Conservation (phyloP, 2,888 invertebrate species). For the Acrobasis consociella region DNA sequence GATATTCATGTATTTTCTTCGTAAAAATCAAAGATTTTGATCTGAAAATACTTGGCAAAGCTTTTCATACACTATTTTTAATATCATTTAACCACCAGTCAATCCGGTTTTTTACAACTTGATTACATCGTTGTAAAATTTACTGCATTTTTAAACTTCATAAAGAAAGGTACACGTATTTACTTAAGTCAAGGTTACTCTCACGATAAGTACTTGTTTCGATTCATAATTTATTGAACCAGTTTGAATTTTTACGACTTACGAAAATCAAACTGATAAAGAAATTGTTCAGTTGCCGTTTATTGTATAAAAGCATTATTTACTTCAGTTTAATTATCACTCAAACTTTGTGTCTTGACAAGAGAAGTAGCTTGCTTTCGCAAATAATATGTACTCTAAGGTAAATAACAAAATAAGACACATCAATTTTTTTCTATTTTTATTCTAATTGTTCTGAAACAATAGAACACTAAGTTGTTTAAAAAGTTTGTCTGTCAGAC, state of each 20-base stretch:
- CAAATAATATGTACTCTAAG: not conserved
- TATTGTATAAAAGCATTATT: not conserved
- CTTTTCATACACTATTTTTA: too few species aligned
- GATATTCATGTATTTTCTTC: too few species aligned
- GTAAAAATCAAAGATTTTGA: too few species aligned
- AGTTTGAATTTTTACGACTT: not conserved
- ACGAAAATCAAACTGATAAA: not conserved
- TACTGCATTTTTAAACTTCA: not conserved
- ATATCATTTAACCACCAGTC: not conserved
- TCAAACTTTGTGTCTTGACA: not conserved
- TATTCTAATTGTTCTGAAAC: not conserved
- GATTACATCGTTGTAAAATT: not conserved
- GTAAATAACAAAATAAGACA: not conserved
- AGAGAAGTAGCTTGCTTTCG: not conserved
- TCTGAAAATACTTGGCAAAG: too few species aligned
- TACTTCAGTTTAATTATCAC: not conserved
- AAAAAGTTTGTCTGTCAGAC: too few species aligned
- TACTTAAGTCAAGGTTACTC: not conserved
- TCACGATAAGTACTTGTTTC: conserved; percentile 20
- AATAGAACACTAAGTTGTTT: too few species aligned
- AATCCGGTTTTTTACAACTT: not conserved
- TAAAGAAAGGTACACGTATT: not conserved
- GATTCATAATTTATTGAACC: not conserved
- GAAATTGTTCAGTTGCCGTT: not conserved
- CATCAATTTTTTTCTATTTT: not conserved